Conservation (phyloP, 2,113 vertebrate species). For the Murina feae region DNA sequence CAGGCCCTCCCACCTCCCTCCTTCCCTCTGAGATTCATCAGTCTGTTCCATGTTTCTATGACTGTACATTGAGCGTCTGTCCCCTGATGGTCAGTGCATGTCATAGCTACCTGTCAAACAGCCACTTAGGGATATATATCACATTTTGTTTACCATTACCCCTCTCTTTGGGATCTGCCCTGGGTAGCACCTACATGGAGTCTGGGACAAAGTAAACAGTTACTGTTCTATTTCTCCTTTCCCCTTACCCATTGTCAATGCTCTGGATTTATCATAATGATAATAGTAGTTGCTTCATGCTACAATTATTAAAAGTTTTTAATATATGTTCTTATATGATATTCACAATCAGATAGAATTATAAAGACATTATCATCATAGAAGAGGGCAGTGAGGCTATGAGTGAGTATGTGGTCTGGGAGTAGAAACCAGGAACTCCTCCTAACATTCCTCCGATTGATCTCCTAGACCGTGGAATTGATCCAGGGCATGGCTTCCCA, state of each 20-base stretch:
- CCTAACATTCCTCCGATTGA: fast-evolving
- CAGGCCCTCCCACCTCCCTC: too few species aligned
- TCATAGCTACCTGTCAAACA: too few species aligned
- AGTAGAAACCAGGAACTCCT: not conserved
- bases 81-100: too few species aligned
- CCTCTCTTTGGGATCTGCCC: not conserved
- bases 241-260: not conserved
- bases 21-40: too few species aligned
- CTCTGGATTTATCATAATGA: not conserved
- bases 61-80: too few species aligned
- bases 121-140: too few species aligned
- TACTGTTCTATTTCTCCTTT: not conserved
- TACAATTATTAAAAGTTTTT: not conserved
- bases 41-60: too few species aligned
- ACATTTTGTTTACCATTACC: not conserved
- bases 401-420: not conserved
- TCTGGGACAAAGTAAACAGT: not conserved
- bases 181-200: too few species aligned
- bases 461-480: not conserved
- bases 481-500: not conserved
- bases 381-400: not conserved
- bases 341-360: not conserved
- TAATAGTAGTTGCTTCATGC: not conserved
- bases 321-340: not conserved
- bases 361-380: not conserved